Evolutionary conservation across 2,797 vertebrate genomes (phyloP).

Genomic region (Rhynchotus rufescens): DNA sequence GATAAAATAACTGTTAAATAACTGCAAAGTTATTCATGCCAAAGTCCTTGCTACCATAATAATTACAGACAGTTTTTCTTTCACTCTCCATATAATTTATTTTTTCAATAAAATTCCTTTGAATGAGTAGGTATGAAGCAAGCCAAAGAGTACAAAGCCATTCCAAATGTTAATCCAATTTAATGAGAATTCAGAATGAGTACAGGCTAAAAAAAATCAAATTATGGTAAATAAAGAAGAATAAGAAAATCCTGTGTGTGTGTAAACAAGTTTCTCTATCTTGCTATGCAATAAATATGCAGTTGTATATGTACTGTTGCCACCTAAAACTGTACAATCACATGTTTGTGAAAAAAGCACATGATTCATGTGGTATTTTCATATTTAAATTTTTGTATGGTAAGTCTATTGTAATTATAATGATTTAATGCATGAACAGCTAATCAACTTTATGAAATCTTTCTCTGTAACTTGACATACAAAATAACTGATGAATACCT

Average conservation of each 20-base stretch:
- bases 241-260: background rate
- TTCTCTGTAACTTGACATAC: background rate
- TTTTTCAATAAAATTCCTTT: background rate
- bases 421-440: background rate
- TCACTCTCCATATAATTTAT: background rate
- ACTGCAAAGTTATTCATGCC: background rate
- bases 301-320: background rate
- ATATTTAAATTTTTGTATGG: background rate
- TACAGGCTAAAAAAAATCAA: background rate
- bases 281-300: background rate
- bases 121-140: background rate
- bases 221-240: background rate
- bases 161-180: background rate
- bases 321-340: background rate
- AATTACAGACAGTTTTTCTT: background rate
- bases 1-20: background rate
- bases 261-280: background rate
- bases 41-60: background rate
- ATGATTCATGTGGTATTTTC: background rate
- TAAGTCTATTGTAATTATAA: background rate
- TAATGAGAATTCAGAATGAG: background rate
- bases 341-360: background rate
- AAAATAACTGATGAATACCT: background rate
- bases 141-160: background rate
- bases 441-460: background rate